Evolutionary conservation across 2,113 vertebrate genomes (phyloP).

Genomic region (Pseudonaja textilis): DNA sequence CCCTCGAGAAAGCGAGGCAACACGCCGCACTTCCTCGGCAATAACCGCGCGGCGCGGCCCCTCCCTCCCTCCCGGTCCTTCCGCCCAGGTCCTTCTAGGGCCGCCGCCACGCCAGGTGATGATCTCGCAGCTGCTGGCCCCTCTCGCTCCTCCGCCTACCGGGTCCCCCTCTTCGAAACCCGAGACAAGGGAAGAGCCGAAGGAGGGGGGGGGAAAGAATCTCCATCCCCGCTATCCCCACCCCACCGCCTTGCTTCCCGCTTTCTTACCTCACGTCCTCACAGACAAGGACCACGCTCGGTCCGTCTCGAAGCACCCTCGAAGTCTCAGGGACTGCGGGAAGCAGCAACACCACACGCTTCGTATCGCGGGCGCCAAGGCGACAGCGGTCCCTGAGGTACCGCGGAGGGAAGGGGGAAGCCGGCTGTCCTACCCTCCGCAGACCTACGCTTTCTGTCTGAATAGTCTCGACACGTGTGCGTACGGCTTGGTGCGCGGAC

Average conservation of each 20-base stretch:
- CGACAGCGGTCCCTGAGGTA: background rate
- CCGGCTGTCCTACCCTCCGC: background rate
- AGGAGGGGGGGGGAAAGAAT: too few species aligned
- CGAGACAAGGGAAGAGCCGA: background rate
- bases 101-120: slow-evolving; percentile 45
- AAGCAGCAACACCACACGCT: background rate
- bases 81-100: background rate
- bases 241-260: too few species aligned
- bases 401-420: background rate
- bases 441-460: background rate
- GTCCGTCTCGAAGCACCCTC: too few species aligned
- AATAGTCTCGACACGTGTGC: too few species aligned
- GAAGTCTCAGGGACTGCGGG: too few species aligned
- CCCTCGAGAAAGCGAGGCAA: slow-evolving; percentile 17
- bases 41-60: slow-evolving; percentile 2
- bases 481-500: background rate
- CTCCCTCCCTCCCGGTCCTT: background rate
- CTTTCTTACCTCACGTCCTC: background rate
- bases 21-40: slow-evolving; percentile 9
- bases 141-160: background rate
- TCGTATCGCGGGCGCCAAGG: background rate
- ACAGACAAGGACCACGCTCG: background rate
- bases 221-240: background rate
- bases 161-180: background rate
- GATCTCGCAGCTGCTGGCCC: background rate